These are phyloP conservation scores for Phrynocephalus versicolor DNA, from an alignment of 2,113 vertebrate genomes.

Conservation along the genomic window DNA sequence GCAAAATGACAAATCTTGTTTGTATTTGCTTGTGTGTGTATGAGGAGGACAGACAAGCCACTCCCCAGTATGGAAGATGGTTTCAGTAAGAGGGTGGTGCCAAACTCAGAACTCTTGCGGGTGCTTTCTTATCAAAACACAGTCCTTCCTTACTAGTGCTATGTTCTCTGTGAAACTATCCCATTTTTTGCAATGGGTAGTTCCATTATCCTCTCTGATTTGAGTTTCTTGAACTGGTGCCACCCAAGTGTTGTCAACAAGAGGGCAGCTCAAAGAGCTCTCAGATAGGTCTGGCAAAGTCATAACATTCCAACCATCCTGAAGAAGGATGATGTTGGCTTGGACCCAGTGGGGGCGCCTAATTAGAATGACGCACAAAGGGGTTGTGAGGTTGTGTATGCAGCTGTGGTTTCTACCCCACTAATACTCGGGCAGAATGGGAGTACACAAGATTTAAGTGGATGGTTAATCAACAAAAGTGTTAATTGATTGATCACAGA, in stretches of 20 bases:
- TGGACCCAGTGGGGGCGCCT: neutral
- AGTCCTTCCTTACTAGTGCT: neutral
- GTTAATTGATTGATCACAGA: neutral
- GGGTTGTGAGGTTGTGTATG: neutral
- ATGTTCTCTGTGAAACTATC: neutral
- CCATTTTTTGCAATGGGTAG: neutral
- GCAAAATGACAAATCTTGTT: too few species aligned
- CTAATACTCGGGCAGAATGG: neutral
- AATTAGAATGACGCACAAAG: neutral
- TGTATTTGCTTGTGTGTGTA: too few species aligned
- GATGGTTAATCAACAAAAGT: neutral
- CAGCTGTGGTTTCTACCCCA: neutral
- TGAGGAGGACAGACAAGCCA: neutral
- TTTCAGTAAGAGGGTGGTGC: too few species aligned
- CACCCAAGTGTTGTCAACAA: slow-evolving; percentile 6
- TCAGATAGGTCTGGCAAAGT: neutral
- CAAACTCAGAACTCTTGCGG: too few species aligned
- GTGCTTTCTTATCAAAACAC: neutral
- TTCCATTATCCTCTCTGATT: neutral
- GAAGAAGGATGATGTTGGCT: neutral
- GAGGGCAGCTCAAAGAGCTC: neutral
- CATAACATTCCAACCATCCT: neutral
- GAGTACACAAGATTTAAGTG: neutral
- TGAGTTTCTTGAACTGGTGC: neutral
- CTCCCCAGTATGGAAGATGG: neutral